These are phyloP conservation scores for Athene noctua DNA, from an alignment of 2,113 vertebrate genomes.

Conservation along the genomic window DNA sequence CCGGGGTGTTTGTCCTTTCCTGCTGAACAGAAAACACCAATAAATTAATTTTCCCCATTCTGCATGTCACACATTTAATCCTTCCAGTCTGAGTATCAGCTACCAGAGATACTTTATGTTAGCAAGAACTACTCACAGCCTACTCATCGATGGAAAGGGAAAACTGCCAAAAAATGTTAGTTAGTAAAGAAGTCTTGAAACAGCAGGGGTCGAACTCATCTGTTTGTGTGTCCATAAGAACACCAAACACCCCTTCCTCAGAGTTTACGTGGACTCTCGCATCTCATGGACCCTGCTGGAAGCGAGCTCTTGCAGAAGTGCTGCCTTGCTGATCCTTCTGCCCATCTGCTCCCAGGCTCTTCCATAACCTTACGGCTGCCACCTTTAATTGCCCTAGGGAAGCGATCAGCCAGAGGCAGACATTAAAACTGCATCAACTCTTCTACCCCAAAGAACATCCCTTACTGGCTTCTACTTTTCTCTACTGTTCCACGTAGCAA, in stretches of 20 bases:
- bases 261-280: fast-evolving
- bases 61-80: neutral
- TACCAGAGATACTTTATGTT: neutral
- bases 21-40: neutral
- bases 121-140: neutral
- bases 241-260: neutral
- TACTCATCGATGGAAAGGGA: neutral
- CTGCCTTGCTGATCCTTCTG: neutral
- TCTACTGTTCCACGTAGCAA: fast-evolving
- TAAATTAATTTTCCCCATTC: neutral
- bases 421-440: neutral
- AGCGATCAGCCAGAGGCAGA: neutral
- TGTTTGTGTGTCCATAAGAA: neutral
- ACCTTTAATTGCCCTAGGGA: neutral
- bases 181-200: neutral
- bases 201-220: neutral
- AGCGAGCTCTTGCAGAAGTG: neutral
- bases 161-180: neutral
- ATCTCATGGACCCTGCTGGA: fast-evolving
- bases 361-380: neutral
- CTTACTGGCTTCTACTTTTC: neutral
- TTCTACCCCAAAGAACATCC: neutral
- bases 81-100: neutral
- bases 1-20: neutral
- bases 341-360: neutral